Percentiles rank a stretch among this genome's conserved stretches.
phyloP scores from a whole-genome alignment of 2,888 invertebrate genomes.

The Ichneumoninae sp. region DNA sequence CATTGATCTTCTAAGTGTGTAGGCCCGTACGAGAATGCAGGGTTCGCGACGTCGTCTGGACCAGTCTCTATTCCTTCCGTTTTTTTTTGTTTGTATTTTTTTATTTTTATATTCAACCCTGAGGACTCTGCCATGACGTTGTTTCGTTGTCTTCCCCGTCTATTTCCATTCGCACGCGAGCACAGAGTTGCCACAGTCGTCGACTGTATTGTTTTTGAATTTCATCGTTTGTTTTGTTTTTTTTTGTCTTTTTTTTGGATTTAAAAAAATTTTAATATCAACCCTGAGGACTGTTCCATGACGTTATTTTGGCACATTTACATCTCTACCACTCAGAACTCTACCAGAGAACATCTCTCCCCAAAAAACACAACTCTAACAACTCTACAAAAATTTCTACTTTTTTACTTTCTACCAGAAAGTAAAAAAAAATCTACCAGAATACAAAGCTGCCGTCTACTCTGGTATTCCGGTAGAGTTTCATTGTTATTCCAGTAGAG shows the following conservation, averaged over 20 bases:
- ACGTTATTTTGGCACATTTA: no score
- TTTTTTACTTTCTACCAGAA: no score
- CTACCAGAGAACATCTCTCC: no score
- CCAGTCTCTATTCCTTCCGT: conserved; percentile 25
- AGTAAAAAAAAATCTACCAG: no score
- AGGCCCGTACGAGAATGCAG: conserved; percentile 14
- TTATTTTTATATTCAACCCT: not conserved
- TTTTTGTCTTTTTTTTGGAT: no score
- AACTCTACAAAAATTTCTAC: no score
- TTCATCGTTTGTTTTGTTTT: not conserved
- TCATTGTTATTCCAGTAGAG: no score
- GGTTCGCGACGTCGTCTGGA: conserved; percentile 47
- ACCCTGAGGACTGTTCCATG: conserved; percentile 9
- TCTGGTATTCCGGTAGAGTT: no score
- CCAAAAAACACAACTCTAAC: no score
- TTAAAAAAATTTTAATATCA: not conserved
- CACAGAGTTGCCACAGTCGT: conserved; percentile 43
- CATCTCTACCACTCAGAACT: no score
- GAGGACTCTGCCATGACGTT: conserved; percentile 15
- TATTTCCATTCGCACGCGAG: conserved; percentile 70
- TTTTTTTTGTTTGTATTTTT: not conserved
- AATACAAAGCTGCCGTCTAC: no score
- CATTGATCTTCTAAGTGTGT: conserved; percentile 28
- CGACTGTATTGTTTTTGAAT: not conserved
- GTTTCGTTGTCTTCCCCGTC: conserved; percentile 63